phyloP scores from a whole-genome alignment of 2,888 invertebrate species.

The Cephus spinipes region DNA sequence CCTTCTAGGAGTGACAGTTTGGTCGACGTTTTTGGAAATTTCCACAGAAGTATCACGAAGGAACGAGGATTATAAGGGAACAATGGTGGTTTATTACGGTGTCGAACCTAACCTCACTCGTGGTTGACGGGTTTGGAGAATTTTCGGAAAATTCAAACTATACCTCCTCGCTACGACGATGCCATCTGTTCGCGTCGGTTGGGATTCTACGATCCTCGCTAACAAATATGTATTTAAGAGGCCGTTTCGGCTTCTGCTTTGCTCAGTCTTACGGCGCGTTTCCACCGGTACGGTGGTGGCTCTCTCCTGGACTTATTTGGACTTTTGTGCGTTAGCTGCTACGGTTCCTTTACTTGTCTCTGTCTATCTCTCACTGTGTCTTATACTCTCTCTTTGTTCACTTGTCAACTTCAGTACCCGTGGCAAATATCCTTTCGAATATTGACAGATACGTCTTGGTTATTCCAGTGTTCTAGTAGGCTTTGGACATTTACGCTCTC shows the following conservation, averaged over 20 bases:
- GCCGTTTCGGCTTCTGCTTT: background rate
- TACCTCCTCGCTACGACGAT: background rate
- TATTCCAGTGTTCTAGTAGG: background rate
- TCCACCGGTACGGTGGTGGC: background rate
- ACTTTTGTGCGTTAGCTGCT: conserved; percentile 8
- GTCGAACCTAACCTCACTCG: background rate
- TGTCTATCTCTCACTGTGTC: background rate
- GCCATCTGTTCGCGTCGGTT: background rate
- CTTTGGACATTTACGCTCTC: background rate
- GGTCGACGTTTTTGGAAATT: background rate
- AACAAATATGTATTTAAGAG: background rate
- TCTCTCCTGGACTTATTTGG: background rate
- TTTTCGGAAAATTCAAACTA: background rate
- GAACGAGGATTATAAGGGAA: background rate
- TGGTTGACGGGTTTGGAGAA: background rate
- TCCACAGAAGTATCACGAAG: background rate
- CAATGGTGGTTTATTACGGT: background rate
- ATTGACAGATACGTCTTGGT: background rate
- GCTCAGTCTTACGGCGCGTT: background rate
- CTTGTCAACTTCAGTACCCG: conserved; percentile 4
- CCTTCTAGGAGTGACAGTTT: background rate
- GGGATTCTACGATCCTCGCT: background rate
- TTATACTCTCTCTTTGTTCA: background rate
- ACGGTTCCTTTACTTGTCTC: conserved; percentile 22
- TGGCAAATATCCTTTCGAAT: background rate